phyloP scores from a whole-genome alignment of 2,888 invertebrate genomes.

The Lamproptera curius region DNA sequence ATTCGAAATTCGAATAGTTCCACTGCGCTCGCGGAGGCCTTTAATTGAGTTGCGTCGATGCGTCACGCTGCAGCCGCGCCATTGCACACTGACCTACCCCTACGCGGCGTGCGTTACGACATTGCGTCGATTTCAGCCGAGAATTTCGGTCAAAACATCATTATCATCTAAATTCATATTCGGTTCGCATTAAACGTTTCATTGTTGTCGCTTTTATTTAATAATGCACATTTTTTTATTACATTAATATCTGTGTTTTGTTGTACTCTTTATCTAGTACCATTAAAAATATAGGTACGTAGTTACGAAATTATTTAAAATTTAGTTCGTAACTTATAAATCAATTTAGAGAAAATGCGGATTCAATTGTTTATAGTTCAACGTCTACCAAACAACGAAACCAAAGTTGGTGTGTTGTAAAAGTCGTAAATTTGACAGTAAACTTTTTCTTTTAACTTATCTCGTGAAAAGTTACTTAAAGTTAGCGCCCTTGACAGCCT shows the following conservation, averaged over 20 bases:
- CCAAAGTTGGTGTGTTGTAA: not conserved
- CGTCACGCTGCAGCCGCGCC: constrained; percentile 10
- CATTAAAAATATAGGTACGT: too few relatives aligned
- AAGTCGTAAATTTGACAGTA: not conserved
- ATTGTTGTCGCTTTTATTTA: too few relatives aligned
- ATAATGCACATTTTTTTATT: too few relatives aligned
- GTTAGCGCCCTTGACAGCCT: not conserved
- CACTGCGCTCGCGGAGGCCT: not conserved
- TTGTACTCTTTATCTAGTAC: too few relatives aligned
- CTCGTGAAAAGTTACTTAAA: not conserved
- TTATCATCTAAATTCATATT: too few relatives aligned
- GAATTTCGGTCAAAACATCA: constrained; percentile 2
- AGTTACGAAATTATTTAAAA: too few relatives aligned
- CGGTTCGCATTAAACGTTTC: too few relatives aligned
- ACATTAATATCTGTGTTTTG: too few relatives aligned
- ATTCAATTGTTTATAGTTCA: not conserved
- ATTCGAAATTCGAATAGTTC: too few relatives aligned
- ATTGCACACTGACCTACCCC: constrained; percentile 19
- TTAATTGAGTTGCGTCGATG: constrained; percentile 8
- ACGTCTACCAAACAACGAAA: not conserved
- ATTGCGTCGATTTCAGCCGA: not conserved
- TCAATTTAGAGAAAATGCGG: not conserved
- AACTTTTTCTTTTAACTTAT: constrained; percentile 1
- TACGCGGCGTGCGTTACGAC: constrained; percentile 11
- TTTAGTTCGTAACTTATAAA: too few relatives aligned